phyloP scores from a whole-genome alignment of 2,888 invertebrate genomes.

The Selenia dentaria region DNA sequence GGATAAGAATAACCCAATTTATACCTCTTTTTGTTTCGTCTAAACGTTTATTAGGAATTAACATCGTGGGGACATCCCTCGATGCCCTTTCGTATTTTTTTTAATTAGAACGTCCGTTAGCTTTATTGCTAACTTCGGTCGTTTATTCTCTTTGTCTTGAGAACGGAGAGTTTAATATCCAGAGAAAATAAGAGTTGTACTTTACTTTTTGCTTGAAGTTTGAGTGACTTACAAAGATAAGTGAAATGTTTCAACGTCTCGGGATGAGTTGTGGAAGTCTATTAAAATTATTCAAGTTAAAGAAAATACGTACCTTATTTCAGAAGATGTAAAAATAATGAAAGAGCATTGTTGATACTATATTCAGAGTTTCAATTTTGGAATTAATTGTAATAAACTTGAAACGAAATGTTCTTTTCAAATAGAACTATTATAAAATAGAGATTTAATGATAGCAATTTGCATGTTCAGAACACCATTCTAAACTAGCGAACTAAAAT shows the following conservation, averaged over 20 bases:
- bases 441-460: no score
- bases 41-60: slow-evolving; percentile 49
- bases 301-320: background rate
- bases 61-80: slow-evolving; percentile 45
- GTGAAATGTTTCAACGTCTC: background rate
- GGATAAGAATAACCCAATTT: slow-evolving; percentile 37
- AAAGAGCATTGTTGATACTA: no score
- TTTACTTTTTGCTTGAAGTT: slow-evolving; percentile 17
- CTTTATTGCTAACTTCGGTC: slow-evolving; percentile 45
- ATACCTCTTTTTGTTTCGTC: slow-evolving; percentile 44
- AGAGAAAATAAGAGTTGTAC: slow-evolving; percentile 32
- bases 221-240: background rate
- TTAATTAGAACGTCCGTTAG: slow-evolving; percentile 52
- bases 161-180: slow-evolving; percentile 51
- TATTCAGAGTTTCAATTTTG: no score
- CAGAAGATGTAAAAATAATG: no score
- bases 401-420: no score
- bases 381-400: no score
- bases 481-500: no score
- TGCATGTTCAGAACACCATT: no score
- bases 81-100: slow-evolving; percentile 43
- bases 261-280: background rate
- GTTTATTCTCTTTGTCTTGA: slow-evolving; percentile 45
- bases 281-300: background rate
- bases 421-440: no score